Percentiles rank a stretch among this genome's conserved stretches.
Evolutionary conservation across 2,888 invertebrate species (phyloP).

Genomic region (Orthosia incerta): DNA sequence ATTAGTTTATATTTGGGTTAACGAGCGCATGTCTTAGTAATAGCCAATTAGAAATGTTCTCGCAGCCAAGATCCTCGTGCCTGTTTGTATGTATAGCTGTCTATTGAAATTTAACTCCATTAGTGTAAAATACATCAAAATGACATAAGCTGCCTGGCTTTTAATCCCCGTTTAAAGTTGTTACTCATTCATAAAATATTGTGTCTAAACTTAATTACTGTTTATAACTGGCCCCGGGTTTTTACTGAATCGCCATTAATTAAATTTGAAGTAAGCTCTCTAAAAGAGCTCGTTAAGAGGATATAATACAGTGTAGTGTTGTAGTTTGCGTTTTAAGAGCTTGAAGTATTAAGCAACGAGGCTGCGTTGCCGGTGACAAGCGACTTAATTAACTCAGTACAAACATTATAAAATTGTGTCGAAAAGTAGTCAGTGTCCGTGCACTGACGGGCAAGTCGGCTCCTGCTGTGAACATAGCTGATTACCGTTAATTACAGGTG

Average conservation of each 20-base stretch:
- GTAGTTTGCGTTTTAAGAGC: conserved; percentile 85
- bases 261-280: conserved; percentile 79
- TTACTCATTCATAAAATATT: conserved; percentile 53
- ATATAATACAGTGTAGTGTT: conserved; percentile 81
- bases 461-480: conserved; percentile 29
- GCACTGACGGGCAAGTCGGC: conserved; percentile 23
- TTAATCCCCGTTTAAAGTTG: conserved; percentile 33
- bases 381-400: conserved; percentile 84
- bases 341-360: conserved; percentile 83
- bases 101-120: conserved; percentile 18
- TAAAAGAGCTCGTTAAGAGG: conserved; percentile 81
- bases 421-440: conserved; percentile 69
- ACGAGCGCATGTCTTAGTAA: conserved; percentile 42
- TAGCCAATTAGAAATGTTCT: conserved; percentile 39
- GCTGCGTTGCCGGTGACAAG: conserved; percentile 83
- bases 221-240: conserved; percentile 60
- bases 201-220: conserved; percentile 64
- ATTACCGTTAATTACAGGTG: conserved; percentile 42
- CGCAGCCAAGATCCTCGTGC: conserved; percentile 20
- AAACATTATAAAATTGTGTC: conserved; percentile 78
- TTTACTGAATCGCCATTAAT: conserved; percentile 78
- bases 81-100: conserved; percentile 2
- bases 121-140: conserved; percentile 24
- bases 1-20: conserved; percentile 53
- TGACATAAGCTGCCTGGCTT: neutral